A percentile compares a stretch with the other conserved stretches of the same genome.
Evolutionary conservation across 2,888 invertebrate species (phyloP).

Genomic region (Chydorus sphaericus): DNA sequence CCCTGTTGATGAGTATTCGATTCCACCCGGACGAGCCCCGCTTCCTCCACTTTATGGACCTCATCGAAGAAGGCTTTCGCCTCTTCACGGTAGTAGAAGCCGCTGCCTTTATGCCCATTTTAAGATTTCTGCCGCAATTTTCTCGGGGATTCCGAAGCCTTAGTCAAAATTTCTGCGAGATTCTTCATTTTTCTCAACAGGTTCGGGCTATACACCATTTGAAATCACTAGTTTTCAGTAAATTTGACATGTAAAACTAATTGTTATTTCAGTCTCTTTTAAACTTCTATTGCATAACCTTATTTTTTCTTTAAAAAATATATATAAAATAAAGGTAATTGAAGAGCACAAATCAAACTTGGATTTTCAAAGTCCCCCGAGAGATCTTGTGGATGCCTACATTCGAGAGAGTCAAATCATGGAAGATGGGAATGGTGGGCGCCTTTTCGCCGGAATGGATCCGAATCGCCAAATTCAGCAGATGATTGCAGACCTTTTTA

Average conservation of each 20-base stretch:
- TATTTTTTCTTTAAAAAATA: too few relatives aligned
- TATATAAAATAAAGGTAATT: too few relatives aligned
- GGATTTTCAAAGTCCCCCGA: too few relatives aligned
- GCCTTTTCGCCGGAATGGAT: slow-evolving; percentile 73
- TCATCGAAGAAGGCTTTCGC: slow-evolving; percentile 81
- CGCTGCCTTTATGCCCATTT: slow-evolving; percentile 66
- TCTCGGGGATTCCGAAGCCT: slow-evolving; percentile 31
- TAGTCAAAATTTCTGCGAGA: too few relatives aligned
- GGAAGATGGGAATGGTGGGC: slow-evolving; percentile 52
- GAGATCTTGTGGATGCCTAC: slow-evolving; percentile 76
- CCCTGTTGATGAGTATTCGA: slow-evolving; percentile 73
- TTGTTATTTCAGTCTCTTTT: too few relatives aligned
- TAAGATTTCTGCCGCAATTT: slow-evolving; percentile 45
- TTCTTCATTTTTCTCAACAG: slow-evolving; percentile 68
- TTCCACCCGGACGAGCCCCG: slow-evolving; percentile 61
- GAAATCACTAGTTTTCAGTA: too few relatives aligned
- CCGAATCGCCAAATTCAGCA: slow-evolving; percentile 82
- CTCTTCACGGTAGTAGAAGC: slow-evolving; percentile 68
- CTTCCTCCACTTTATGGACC: slow-evolving; percentile 61
- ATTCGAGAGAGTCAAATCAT: slow-evolving; percentile 69
- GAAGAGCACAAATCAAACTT: too few relatives aligned
- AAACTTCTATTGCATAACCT: too few relatives aligned
- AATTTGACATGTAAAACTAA: too few relatives aligned
- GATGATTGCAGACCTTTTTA: slow-evolving; percentile 77
- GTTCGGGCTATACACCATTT: too few relatives aligned